Conservation (phyloP, 2,888 invertebrate species). For the Glaucopsyche alexis region DNA sequence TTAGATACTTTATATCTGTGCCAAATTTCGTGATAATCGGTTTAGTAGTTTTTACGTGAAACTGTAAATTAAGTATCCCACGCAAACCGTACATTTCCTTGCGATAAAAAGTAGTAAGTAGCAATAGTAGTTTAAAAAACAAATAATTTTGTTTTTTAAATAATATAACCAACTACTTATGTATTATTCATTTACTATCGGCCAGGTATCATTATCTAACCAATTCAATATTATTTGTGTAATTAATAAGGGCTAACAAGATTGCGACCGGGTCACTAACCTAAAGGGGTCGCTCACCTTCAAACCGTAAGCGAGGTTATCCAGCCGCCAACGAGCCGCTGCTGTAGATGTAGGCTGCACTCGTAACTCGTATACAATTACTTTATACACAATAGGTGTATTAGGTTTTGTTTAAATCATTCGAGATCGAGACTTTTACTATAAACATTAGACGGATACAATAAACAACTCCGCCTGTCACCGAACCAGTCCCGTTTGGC, state of each 20-base stretch:
- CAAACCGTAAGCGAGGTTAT: background rate
- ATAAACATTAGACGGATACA: background rate
- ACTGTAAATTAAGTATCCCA: too few species aligned
- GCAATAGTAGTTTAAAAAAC: too few species aligned
- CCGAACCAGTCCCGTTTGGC: background rate
- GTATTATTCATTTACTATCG: background rate
- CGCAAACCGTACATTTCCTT: too few species aligned
- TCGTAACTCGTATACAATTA: background rate
- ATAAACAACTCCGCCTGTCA: background rate
- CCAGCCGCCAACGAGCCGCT: background rate
- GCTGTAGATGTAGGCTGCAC: background rate
- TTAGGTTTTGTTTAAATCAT: background rate
- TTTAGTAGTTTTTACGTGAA: too few species aligned
- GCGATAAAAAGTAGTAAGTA: too few species aligned
- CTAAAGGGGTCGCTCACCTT: slow-evolving; percentile 25
- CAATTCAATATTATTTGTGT: too few species aligned
- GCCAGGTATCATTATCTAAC: background rate
- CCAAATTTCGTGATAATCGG: too few species aligned
- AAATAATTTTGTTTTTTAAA: too few species aligned
- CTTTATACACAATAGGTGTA: background rate
- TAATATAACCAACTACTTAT: too few species aligned
- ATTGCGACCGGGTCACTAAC: slow-evolving; percentile 1
- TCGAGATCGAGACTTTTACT: background rate
- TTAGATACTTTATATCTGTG: too few species aligned
- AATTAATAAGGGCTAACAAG: background rate